A percentile compares a stretch with the other conserved stretches of the same genome.
Conservation (phyloP, 2,797 vertebrate genomes). For the Nyctalus aviator region DNA sequence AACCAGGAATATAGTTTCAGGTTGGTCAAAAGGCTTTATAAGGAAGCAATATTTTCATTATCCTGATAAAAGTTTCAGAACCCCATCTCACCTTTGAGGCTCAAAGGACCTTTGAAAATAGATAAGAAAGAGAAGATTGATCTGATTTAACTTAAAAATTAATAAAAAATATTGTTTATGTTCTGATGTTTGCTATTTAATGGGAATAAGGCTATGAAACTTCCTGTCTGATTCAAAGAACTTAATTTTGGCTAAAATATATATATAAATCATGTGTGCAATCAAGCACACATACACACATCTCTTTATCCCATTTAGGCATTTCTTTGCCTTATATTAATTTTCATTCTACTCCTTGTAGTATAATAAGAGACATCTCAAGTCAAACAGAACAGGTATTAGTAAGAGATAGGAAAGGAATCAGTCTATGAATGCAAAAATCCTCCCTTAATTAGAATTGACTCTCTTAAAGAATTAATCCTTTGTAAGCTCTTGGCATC, state of each 20-base stretch:
- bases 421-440: not conserved
- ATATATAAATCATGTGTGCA: not conserved
- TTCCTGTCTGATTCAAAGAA: not conserved
- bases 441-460: conserved; percentile 3
- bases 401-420: not conserved
- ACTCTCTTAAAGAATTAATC: not conserved
- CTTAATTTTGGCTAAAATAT: conserved; percentile 12
- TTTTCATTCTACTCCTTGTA: not conserved
- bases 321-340: not conserved
- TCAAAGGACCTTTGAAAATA: not conserved
- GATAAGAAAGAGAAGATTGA: not conserved
- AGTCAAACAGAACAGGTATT: not conserved
- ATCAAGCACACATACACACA: not conserved
- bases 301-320: not conserved
- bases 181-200: not conserved
- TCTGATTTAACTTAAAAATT: not conserved
- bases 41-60: not conserved
- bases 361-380: not conserved
- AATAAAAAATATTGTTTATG: not conserved
- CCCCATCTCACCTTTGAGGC: not conserved
- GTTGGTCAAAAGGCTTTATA: not conserved
- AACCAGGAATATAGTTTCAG: not conserved
- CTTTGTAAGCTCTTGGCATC: not conserved
- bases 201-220: not conserved
- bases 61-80: not conserved